Evolutionary conservation across 2,888 invertebrate species (phyloP).

Genomic region (Oeneis ivallda): DNA sequence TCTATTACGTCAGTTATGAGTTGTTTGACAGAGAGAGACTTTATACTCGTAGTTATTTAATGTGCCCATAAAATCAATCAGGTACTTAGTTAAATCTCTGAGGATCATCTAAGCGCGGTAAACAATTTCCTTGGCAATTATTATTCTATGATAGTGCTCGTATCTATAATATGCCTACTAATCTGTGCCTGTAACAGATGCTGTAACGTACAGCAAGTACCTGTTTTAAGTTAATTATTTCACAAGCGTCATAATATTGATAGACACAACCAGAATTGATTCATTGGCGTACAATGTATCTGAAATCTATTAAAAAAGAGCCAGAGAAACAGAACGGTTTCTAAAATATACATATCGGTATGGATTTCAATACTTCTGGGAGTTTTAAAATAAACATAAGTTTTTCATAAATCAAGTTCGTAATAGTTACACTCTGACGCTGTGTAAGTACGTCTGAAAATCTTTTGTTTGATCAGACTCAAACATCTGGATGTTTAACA

Average conservation of each 20-base stretch:
- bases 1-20: not conserved
- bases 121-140: no score
- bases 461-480: slow-evolving; percentile 79
- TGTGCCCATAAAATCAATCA: not conserved
- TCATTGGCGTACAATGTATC: not conserved
- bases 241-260: not conserved
- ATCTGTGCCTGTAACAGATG: no score
- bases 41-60: not conserved
- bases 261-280: not conserved
- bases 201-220: no score
- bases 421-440: slow-evolving; percentile 72
- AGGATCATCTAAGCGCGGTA: not conserved
- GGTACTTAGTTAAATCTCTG: not conserved
- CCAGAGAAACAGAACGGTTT: slow-evolving; percentile 36
- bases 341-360: slow-evolving; percentile 39
- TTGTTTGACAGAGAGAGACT: not conserved
- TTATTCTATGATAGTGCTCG: no score
- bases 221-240: no score
- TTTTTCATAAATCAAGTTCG: slow-evolving; percentile 69
- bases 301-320: slow-evolving; percentile 13
- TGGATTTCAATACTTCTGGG: slow-evolving; percentile 57
- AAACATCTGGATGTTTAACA: slow-evolving; percentile 80
- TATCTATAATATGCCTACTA: no score
- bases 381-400: slow-evolving; percentile 69
- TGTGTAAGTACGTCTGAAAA: slow-evolving; percentile 71